Base-by-base conservation (phyloP, 2,113 vertebrate species). In the Paedocypris sp. region DNA sequence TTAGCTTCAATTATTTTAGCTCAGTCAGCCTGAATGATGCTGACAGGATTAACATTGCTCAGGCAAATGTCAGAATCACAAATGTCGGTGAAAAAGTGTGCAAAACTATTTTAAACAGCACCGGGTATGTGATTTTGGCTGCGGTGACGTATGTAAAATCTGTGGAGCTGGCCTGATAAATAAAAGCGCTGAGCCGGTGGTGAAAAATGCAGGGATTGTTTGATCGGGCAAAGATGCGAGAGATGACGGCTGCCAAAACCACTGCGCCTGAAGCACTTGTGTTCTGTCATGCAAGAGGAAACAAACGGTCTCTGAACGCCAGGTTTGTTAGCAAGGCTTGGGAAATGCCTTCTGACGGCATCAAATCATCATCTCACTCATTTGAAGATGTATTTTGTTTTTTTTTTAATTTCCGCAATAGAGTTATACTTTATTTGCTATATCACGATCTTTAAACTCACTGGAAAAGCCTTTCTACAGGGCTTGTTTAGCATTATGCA, bases 11-110 rank as follows among this genome's bases (percentile, higher is more conserved):
- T 66, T 50, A 73, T 67, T 76, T 68, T 42, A 74, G 53, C 62
- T 66, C 54, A 75, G 64, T 77, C 77, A 65, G 61, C 36, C 65
- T 67, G 48, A 75, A 79, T 69, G 70, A 45, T 23, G 39, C 54
- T 23, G 32, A 50, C 58, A 48, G 68, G 68, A 79, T 74, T 73
- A 74, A 31, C 56, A 68, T 66, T 72, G 64, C 64, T 41, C 61
- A 69, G 65, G 60, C 68, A 73, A 71, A 82, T 79, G 77, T 73
- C 63, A 68, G 63, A 71, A 72, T 73, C 64, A 61, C 64, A 73
- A 73, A 73, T 41, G 60, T 16, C 18, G 45, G 18, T 29, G 50
- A 62, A 38, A 76, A 75, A 74, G 58, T 49, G 45, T 36, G 64
- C 54, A 69, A 66, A 63, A 49, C 66, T 2, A 59, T 69, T 62